Evolutionary conservation across 2,888 invertebrate genomes (phyloP), one percentile per base, ranked within the genome.

Genomic region (Drosophila pegasa): DNA sequence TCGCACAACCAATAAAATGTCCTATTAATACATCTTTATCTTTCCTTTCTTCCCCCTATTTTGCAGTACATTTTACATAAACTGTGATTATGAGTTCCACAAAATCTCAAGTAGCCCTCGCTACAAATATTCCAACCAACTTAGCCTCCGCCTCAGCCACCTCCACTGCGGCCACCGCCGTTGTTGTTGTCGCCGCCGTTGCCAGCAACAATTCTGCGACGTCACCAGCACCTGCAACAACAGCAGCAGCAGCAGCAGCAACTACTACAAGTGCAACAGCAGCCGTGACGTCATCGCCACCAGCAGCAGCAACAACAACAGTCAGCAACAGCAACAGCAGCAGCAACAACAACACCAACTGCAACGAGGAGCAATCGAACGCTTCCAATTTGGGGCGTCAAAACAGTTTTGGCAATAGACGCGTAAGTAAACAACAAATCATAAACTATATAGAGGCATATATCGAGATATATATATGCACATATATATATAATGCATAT

Each of bases 31-130:
- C 6, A 20, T 25, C 5, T 22, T 22, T 22, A 3, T 9, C 1
- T 22, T 18, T 33, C 12, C 0, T 33, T 25, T 18, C 7, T 25
- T 1, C 5, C 25, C 7, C 40, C 45, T n/a, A n/a, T 74, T 54
- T 80, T 87, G 33, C 80, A 91, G 90, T 89, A 83, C 82, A 88
- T 84, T 80, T 81, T 84, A 89, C 76, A 83, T 87, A 87, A 89
- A 85, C 90, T 90, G 91, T 92, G 91, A 91, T 92, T 91, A 92
- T 92, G 92, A 92, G 92, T 91, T 92, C 92, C 89, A 91, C 90
- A 78, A 92, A 92, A 90, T 90, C 92, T 80, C 92, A 92, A 90
- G 89, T 92, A 87, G 92, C 92, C 79, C 89, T 91, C 78, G 91
- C 92, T 91, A 89, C 91, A 88, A 91, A 89, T 91, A 89, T 91